Base-by-base conservation (phyloP, 2,888 invertebrate species). In the Mesorhabditis spiculigera region DNA sequence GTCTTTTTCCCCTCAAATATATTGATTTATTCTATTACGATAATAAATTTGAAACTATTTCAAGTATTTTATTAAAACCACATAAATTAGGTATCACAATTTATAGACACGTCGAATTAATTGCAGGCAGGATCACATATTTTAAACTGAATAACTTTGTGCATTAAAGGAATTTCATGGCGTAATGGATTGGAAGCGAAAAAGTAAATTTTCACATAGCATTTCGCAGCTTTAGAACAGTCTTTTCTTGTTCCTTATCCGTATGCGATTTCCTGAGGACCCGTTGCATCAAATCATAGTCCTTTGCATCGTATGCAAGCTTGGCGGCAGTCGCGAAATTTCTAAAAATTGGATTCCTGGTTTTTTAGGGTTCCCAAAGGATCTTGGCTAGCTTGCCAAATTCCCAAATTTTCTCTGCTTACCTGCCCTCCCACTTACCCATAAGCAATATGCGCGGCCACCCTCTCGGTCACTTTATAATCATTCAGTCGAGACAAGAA, bases 371-470 rank as follows among this genome's bases (percentile, higher is more conserved):
- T 58, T 13, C 5, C 5, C 3, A 4, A 10, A 0, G 44, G 50
- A 4, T 65, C 44, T 65, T 4, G 4, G 5, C 4, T 41, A 28
- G 28, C 28, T 3, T 28, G 28, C 28, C 28, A n/a, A 3, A 50
- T 50, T 50, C n/a, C n/a, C 1, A 10, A 13, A 2, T n/a, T 1
- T 2, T 3, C n/a, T 50, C 4, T 66, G 44, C 8, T 43, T 1
- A 61, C 4, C 3, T 28, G 28, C 3, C 5, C n/a, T 13, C 5
- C 10, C 44, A 65, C 70, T 45, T 10, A 95, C 94, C 91, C 92
- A 75, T 93, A 91, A 87, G 93, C 92, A 1, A 93, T 90, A 82
- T 92, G 91, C 88, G 93, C 95, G 87, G 93, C 92, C 43, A 94
- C 91, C 89, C 92, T 93, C 79, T 93, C 90, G n/a, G 58, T 13